Evolutionary conservation across 1,140 invertebrate genomes (phyloP).

Genomic region (Patella vulgata): DNA sequence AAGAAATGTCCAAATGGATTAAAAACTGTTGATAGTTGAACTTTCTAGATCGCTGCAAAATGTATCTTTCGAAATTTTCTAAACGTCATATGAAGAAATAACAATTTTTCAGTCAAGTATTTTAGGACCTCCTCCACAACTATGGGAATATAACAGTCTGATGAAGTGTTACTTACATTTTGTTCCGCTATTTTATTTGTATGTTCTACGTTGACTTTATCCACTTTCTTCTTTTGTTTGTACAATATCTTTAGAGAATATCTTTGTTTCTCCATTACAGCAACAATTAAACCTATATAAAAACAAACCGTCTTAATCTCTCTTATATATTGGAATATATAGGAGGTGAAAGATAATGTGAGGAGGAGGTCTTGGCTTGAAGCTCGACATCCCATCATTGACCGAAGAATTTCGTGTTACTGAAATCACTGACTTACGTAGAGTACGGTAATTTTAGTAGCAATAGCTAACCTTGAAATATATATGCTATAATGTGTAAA

Average conservation of each 20-base stretch:
- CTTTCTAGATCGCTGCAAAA: no score
- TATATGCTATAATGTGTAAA: no score
- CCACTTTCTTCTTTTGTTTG: conserved; percentile 49
- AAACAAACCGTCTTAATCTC: not conserved
- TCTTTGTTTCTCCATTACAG: conserved; percentile 43
- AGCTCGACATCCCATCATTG: not conserved
- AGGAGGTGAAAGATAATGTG: not conserved
- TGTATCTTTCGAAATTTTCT: no score
- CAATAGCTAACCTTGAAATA: not conserved
- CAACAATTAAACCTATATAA: conserved; percentile 41
- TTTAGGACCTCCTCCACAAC: no score
- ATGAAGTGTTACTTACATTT: conserved; percentile 38
- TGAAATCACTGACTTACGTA: not conserved
- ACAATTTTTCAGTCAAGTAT: no score
- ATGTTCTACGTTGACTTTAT: conserved; percentile 25
- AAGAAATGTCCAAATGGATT: no score
- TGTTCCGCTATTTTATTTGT: conserved; percentile 29
- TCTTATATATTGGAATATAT: not conserved
- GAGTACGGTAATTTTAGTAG: not conserved
- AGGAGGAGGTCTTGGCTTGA: not conserved
- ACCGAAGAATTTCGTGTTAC: not conserved
- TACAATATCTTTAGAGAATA: conserved; percentile 44
- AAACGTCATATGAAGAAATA: no score
- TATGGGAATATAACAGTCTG: no score
- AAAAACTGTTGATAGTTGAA: no score